phyloP scores from a whole-genome alignment of 2,888 invertebrate genomes.

The Tiliacea aurago region DNA sequence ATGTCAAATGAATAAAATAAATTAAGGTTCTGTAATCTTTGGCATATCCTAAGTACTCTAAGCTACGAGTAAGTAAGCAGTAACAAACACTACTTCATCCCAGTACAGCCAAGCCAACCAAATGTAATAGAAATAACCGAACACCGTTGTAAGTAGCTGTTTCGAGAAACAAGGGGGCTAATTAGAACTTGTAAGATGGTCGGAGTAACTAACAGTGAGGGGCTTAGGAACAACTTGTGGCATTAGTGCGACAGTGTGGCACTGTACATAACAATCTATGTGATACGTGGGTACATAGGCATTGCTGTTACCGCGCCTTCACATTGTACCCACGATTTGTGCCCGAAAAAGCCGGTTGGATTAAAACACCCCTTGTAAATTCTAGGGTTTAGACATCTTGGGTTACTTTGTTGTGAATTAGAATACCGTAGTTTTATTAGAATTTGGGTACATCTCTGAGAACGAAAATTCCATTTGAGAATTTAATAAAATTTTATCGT shows the following conservation, averaged over 20 bases:
- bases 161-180: conserved; percentile 75
- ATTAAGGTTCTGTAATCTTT: conserved; percentile 2
- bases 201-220: conserved; percentile 73
- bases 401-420: conserved; percentile 49
- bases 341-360: conserved; percentile 56
- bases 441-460: conserved; percentile 19
- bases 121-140: conserved; percentile 63
- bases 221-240: conserved; percentile 70
- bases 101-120: conserved; percentile 26
- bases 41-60: too few relatives aligned
- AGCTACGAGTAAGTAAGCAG: neutral
- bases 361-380: conserved; percentile 59
- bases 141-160: conserved; percentile 69
- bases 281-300: conserved; percentile 34
- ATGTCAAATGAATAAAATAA: neutral
- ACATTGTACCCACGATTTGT: conserved; percentile 58
- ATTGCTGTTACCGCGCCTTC: conserved; percentile 37
- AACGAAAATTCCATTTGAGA: conserved; percentile 29
- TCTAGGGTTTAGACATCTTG: conserved; percentile 48
- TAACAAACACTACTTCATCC: conserved; percentile 19
- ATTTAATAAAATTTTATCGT: conserved; percentile 32
- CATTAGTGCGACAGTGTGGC: conserved; percentile 65
- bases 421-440: conserved; percentile 37
- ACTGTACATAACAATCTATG: conserved; percentile 51
- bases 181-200: conserved; percentile 78